Evolutionary conservation across 2,113 vertebrate genomes (phyloP), one percentile per base, ranked within the genome.

Genomic region (Lasiurus borealis): DNA sequence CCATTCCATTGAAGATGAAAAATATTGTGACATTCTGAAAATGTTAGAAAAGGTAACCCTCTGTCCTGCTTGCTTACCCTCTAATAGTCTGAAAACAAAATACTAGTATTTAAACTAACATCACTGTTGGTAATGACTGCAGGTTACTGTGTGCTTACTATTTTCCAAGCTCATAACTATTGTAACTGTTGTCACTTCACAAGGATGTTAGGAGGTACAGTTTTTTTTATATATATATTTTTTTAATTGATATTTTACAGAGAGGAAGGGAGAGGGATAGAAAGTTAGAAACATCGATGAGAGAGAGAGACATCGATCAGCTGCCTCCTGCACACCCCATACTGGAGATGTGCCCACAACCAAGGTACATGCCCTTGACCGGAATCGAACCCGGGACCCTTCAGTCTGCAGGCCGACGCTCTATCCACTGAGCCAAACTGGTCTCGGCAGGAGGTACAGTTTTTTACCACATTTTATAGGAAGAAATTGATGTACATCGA

Each of bases 1-100:
- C 48, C 46, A 16, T 88, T 82, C 75, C n/a, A 19, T 4, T 76
- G n/a, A 75, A 73, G n/a, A 40, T 89, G 46, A 89, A 93, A 97
- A 88, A 62, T 40, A 46, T 3, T 31, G 27, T 27, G 3, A 90
- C n/a, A 86, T 91, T 78, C 64, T 88, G 69, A 90, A 94, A 87
- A 62, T 66, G 29, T 16, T 15, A 71, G 40, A 68, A 50, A 50
- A 54, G 40, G 18, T 19, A 66, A 4, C 44, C 6, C 23, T 90
- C 84, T 48, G 2, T 85, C 72, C 72, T 92, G 46, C 21, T 90
- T 80, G 12, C 23, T 46, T 9, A 50, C 81, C 8, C 57, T 95
- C 52, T 69, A 15, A 29, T 40, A 40, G 72, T 15, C n/a, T 76
- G 8, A 81, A 92, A 66, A 86, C 40, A 21, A 77, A 90, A 25